These are phyloP conservation scores for Cryptosula pallasiana DNA, from an alignment of 2,888 invertebrate genomes.

Conservation along the genomic window DNA sequence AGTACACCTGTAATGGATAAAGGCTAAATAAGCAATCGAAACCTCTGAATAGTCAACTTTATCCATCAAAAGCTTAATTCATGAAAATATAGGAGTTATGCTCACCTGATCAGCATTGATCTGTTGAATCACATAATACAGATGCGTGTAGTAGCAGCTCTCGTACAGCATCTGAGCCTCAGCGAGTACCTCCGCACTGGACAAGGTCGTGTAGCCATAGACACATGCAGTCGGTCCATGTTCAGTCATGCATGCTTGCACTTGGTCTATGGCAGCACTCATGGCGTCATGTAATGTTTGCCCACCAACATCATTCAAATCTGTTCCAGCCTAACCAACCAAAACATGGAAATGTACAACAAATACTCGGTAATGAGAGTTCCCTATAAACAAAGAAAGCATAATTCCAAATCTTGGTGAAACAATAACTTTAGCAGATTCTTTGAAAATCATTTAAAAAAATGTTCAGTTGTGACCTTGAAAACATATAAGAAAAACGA, in stretches of 20 bases:
- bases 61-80: no score
- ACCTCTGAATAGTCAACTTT: no score
- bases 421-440: no score
- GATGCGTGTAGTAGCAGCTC: constrained; percentile 5
- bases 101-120: neutral
- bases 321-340: neutral
- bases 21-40: no score
- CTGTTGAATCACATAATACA: neutral
- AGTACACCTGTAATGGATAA: neutral
- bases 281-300: neutral
- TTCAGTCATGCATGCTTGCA: neutral
- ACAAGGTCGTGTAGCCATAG: neutral
- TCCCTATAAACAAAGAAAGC: no score
- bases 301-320: neutral
- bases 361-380: no score
- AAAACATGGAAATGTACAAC: no score
- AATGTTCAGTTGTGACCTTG: no score
- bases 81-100: neutral
- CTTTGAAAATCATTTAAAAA: no score
- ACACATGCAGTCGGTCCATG: constrained; percentile 14
- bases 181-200: neutral
- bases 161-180: neutral
- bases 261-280: constrained; percentile 11
- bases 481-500: no score
- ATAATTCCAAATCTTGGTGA: no score